Conservation (phyloP, 2,888 invertebrate genomes). For the Apeira syringaria region DNA sequence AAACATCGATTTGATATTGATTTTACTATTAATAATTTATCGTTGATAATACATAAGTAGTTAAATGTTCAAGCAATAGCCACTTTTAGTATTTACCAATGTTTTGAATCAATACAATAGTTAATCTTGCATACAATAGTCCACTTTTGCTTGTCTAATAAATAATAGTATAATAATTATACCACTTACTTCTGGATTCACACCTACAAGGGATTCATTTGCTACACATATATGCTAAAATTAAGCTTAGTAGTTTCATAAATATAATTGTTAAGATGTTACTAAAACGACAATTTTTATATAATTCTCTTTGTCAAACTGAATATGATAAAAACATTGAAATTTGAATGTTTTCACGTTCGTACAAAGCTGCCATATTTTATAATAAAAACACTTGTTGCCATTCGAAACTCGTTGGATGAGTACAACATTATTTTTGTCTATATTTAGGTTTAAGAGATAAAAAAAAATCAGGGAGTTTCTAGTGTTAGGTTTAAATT, state of each 20-base stretch:
- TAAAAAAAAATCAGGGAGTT: slow-evolving; percentile 81
- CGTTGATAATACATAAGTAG: slow-evolving; percentile 26
- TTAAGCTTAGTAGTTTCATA: slow-evolving; percentile 13
- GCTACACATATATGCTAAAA: slow-evolving; percentile 7
- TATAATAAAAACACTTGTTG: slow-evolving; percentile 61
- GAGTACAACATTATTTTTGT: slow-evolving; percentile 84
- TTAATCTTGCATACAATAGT: slow-evolving; percentile 23
- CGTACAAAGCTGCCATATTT: slow-evolving; percentile 75
- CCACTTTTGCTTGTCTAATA: slow-evolving; percentile 30
- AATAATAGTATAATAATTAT: slow-evolving; percentile 11
- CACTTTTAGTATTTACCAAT: slow-evolving; percentile 27
- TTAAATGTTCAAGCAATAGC: slow-evolving; percentile 31
- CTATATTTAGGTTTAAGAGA: slow-evolving; percentile 78
- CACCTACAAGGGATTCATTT: neutral
- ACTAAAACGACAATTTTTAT: slow-evolving; percentile 18
- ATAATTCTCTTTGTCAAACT: slow-evolving; percentile 27
- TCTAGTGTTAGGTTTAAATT: slow-evolving; percentile 71
- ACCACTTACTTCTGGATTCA: slow-evolving; percentile 1
- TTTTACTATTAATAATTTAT: slow-evolving; percentile 27
- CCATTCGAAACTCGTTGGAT: slow-evolving; percentile 78
- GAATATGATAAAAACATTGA: neutral
- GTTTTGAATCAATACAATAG: slow-evolving; percentile 32
- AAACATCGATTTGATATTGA: slow-evolving; percentile 29
- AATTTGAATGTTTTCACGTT: slow-evolving; percentile 44
- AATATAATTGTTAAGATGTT: slow-evolving; percentile 6